Evolutionary conservation across 2,113 vertebrate genomes (phyloP), one percentile per base, ranked within the genome.

Genomic region (Varanus komodoensis): DNA sequence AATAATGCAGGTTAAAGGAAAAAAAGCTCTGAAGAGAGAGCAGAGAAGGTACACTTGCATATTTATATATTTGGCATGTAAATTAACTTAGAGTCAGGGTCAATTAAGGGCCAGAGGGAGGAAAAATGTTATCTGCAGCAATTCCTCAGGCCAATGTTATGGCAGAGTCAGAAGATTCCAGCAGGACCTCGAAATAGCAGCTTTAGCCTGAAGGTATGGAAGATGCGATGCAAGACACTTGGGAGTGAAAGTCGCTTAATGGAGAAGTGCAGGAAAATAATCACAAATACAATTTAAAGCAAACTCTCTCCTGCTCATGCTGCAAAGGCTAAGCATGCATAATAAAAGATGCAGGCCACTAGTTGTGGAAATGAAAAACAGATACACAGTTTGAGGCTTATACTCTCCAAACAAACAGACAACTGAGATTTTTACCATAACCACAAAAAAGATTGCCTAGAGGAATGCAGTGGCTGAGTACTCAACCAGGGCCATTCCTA

Each of bases 1-100:
- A 89, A 87, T 32, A 94, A 86, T 94, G 79, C 1, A 0, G 44
- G 48, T 84, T 92, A 86, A 78, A 61, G 85, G 93, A 69, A 90
- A 87, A 92, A 92, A 91, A 85, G 92, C 52, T 87, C 89, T 87
- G 87, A 84, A 92, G 78, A 94, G 92, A 92, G 48, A 93, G 89
- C 90, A 89, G 91, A 91, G 80, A 88, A 90, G 89, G 87, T 91
- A 44, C 57, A 87, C 83, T 74, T 90, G 82, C 86, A 92, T 15
- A 61, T 32, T 44, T 77, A 52, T 48, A 19, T 82, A 91, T 61
- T 93, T 73, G 85, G 61, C 88, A 95, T 79, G 73, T 79, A 92
- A 93, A 94, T 87, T 68, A 90, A 77, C 9, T 88, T 87, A 92
- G 80, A 93, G 86, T 74, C 91, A 86, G 0, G 1, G 71, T 88